Evolutionary conservation across 2,797 vertebrate species (phyloP).

Genomic region (Schizopygopsis pylzovi): DNA sequence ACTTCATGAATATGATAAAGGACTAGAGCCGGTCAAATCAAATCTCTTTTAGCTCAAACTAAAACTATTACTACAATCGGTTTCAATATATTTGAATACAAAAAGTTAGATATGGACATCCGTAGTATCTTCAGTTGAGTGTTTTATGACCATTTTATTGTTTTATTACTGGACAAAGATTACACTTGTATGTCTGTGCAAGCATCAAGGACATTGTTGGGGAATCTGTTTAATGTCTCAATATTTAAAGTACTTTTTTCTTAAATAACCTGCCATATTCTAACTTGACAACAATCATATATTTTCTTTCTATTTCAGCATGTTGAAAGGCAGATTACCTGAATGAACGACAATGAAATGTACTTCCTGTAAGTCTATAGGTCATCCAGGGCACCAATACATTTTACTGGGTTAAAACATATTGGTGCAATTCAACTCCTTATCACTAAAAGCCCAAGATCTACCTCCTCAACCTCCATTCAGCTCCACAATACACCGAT

Average conservation of each 20-base stretch:
- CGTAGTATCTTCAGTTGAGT: neutral
- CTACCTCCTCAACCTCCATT: neutral
- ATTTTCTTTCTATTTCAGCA: neutral
- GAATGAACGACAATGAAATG: neutral
- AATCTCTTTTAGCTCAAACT: neutral
- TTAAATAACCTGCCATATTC: neutral
- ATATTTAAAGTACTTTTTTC: neutral
- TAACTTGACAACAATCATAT: neutral
- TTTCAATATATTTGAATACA: neutral
- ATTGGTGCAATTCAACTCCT: neutral
- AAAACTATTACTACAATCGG: neutral
- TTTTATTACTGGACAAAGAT: conserved; percentile 2
- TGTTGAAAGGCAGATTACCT: neutral
- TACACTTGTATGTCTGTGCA: neutral
- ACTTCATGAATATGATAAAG: neutral
- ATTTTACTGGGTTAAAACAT: neutral
- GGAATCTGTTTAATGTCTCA: neutral
- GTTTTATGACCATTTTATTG: conserved; percentile 16
- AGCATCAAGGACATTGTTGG: neutral
- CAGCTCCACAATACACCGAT: neutral
- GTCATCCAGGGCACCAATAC: neutral
- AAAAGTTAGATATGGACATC: neutral
- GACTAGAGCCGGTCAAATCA: neutral
- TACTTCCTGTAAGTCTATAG: neutral
- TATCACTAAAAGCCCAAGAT: neutral